Base-by-base conservation (phyloP, 2,888 invertebrate species). In the Cecidostiba fungosa region DNA sequence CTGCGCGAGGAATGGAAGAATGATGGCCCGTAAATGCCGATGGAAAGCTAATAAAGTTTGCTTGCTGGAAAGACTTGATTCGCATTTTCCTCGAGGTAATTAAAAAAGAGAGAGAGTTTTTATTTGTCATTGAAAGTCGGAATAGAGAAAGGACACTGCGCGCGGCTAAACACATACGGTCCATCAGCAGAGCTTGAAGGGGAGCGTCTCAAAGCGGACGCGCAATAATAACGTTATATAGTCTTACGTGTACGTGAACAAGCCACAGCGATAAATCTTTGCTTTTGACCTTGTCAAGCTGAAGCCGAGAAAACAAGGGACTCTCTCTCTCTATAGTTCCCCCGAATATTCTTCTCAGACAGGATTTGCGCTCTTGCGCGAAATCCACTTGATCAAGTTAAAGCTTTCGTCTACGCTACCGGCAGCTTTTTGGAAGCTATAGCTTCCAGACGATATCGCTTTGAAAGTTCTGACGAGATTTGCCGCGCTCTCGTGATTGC, bases 281-380 rank as follows among this genome's bases (percentile, higher is more conserved):
- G 50, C 50, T 39, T 23, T 14, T 39, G 59, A 77, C 77, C 62
- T 77, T 32, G 66, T 14, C 66, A 69, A 29, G 62, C 8, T n/a
- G n/a, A n/a, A n/a, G n/a, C n/a, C 23, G 26, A 62, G 39, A 23
- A 77, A 77, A 77, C 62, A 62, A 77, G 77, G 62, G 3, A 66
- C 29, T 66, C n/a, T 8, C 6, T 0, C 6, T 0, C 39, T 1
- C 39, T 39, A 32, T 32, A 12, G 16, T 19, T 5, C 1, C n/a
- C 23, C 16, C 36, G n/a, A 50, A 77, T 66, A 77, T 23, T 66
- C 39, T 50, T 23, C 26, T 62, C 43, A 19, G 39, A 66, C 39
- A 62, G 77, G 77, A 77, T 77, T 77, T 77, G 12, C 62, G 23
- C 12, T n/a, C 39, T 39, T 10, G n/a, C 66, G 43, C 43, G n/a